Conservation (phyloP, 2,113 vertebrate species). For the Numida meleagris region DNA sequence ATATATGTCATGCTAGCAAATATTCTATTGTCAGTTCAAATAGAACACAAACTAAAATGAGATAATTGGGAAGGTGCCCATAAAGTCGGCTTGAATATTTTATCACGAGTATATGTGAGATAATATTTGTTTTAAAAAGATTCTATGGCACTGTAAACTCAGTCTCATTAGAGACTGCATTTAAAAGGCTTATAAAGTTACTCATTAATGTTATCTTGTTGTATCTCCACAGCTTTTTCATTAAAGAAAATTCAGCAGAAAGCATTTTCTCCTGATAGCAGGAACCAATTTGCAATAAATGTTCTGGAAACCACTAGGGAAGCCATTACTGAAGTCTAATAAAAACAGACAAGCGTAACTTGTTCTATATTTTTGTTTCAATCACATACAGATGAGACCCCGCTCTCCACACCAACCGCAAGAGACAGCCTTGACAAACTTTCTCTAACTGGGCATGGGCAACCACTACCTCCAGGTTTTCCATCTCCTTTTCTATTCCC, state of each 20-base stretch:
- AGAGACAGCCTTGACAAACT: conserved; percentile 98
- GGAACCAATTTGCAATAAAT: conserved; percentile 92
- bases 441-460: conserved; percentile 93
- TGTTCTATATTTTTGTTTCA: conserved; percentile 91
- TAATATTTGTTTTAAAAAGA: conserved; percentile 91
- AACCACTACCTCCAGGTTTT: conserved; percentile 93
- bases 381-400: conserved; percentile 95
- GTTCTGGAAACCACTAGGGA: conserved; percentile 90
- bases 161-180: conserved; percentile 90
- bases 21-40: conserved; percentile 80
- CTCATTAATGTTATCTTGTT: conserved; percentile 91
- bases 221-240: conserved; percentile 91
- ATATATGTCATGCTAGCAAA: conserved; percentile 70
- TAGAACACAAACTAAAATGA: conserved; percentile 79
- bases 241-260: conserved; percentile 92
- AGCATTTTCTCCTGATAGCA: conserved; percentile 91
- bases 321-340: conserved; percentile 90
- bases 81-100: conserved; percentile 87
- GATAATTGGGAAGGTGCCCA: conserved; percentile 86
- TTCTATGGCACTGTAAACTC: conserved; percentile 89
- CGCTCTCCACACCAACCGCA: conserved; percentile 94
- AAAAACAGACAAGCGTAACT: conserved; percentile 92
- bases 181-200: conserved; percentile 92
- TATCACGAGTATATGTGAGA: conserved; percentile 87
- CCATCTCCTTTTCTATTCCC: conserved; percentile 98